Conservation (phyloP, 2,797 vertebrate species). For the Hoplostethus mediterraneus region DNA sequence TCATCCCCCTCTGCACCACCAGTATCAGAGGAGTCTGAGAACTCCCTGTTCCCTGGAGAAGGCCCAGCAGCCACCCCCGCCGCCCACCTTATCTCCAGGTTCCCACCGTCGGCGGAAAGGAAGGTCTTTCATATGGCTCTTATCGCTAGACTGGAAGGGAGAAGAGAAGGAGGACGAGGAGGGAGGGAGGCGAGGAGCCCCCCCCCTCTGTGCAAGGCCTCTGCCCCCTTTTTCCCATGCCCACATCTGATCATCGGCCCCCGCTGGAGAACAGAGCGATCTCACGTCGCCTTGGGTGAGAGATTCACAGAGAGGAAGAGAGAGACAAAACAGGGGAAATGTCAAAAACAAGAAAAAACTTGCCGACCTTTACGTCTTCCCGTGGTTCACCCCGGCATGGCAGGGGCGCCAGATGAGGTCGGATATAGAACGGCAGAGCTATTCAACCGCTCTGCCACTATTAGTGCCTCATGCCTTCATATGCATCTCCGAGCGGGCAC, state of each 20-base stretch:
- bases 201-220: slow-evolving; percentile 52
- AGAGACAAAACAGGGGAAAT: slow-evolving; percentile 35
- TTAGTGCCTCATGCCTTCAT: slow-evolving; percentile 28
- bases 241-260: slow-evolving; percentile 42
- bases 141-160: slow-evolving; percentile 56
- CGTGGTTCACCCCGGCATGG: slow-evolving; percentile 42
- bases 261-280: slow-evolving; percentile 29
- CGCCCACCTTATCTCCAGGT: slow-evolving; percentile 73
- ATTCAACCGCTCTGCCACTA: slow-evolving; percentile 17
- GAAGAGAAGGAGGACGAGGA: slow-evolving; percentile 32
- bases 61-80: slow-evolving; percentile 61
- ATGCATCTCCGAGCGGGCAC: slow-evolving; percentile 2
- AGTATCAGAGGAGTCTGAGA: slow-evolving; percentile 69
- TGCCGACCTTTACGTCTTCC: slow-evolving; percentile 48
- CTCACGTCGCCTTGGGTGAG: slow-evolving; percentile 41
- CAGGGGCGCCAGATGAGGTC: slow-evolving; percentile 17
- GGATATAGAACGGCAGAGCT: slow-evolving; percentile 23
- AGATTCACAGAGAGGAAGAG: slow-evolving; percentile 25
- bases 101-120: slow-evolving; percentile 70
- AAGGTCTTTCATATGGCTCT: slow-evolving; percentile 73
- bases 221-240: slow-evolving; percentile 61
- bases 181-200: slow-evolving; percentile 41
- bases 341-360: slow-evolving; percentile 49
- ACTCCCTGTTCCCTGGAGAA: slow-evolving; percentile 81
- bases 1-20: slow-evolving; percentile 43